phyloP scores from a whole-genome alignment of 1,140 invertebrate species.

The Hycleus phaleratus region DNA sequence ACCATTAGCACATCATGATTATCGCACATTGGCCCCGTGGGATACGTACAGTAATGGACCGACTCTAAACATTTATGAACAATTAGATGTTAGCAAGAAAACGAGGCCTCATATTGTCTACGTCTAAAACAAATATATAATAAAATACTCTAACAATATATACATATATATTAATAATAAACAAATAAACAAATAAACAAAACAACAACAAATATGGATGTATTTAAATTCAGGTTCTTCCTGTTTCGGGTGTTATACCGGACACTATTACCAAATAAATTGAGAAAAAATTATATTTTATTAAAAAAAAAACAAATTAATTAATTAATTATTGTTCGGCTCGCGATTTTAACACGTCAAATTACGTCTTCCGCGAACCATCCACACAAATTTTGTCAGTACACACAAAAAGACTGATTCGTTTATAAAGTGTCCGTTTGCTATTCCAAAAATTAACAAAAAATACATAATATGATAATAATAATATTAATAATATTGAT shows the following conservation, averaged over 20 bases:
- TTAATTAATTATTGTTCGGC: constrained; percentile 4
- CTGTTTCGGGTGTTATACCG: constrained; percentile 17
- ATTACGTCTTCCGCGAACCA: too few relatives aligned
- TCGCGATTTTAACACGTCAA: not conserved
- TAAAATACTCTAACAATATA: too few relatives aligned
- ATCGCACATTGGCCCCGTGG: constrained; percentile 51
- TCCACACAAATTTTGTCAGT: too few relatives aligned
- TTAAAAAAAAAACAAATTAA: constrained; percentile 6
- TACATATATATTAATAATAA: too few relatives aligned
- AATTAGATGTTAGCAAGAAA: constrained; percentile 50
- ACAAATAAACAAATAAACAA: constrained; percentile 10
- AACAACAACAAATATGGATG: not conserved
- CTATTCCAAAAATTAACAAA: constrained; percentile 11
- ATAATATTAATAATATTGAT: too few relatives aligned
- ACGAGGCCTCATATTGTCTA: constrained; percentile 56
- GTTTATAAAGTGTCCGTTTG: constrained; percentile 22
- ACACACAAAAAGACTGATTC: constrained; percentile 22
- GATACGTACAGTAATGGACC: constrained; percentile 46
- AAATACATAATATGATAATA: too few relatives aligned
- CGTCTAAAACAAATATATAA: constrained; percentile 39
- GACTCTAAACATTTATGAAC: constrained; percentile 50
- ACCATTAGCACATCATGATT: constrained; percentile 47
- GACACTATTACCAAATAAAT: not conserved
- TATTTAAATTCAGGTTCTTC: constrained; percentile 11
- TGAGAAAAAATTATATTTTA: constrained; percentile 18